phyloP scores from a whole-genome alignment of 2,888 invertebrate species.

The Cryptophagus acutangulus region DNA sequence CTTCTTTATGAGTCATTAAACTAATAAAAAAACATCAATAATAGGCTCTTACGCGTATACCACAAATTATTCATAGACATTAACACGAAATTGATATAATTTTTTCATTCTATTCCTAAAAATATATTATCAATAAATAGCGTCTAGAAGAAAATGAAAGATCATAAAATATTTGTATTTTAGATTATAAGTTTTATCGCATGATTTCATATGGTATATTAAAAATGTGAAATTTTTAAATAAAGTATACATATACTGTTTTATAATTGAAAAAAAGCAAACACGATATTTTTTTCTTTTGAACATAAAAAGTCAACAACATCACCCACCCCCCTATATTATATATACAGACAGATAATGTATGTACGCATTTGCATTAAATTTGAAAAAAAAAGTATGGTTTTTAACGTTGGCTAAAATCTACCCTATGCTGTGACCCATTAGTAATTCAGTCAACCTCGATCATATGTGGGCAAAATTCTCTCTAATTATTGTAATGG shows the following conservation, averaged over 20 bases:
- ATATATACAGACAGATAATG: constrained; percentile 22
- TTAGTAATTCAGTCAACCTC: constrained; percentile 44
- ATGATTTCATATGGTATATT: too few relatives aligned
- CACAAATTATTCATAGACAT: too few relatives aligned
- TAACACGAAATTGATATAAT: too few relatives aligned
- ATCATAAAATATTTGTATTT: too few relatives aligned
- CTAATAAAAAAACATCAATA: too few relatives aligned
- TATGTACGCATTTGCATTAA: constrained; percentile 20
- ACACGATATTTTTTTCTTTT: constrained; percentile 18
- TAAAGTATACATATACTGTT: constrained; percentile 16
- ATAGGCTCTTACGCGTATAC: too few relatives aligned
- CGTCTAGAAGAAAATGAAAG: too few relatives aligned
- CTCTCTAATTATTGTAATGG: constrained; percentile 45
- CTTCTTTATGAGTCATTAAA: too few relatives aligned
- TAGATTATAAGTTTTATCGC: too few relatives aligned
- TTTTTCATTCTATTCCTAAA: too few relatives aligned
- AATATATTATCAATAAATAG: too few relatives aligned
- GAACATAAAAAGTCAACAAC: constrained; percentile 17
- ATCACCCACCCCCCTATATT: constrained; percentile 15
- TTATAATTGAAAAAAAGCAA: constrained; percentile 22
- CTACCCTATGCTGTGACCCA: constrained; percentile 38
- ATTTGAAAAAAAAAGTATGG: constrained; percentile 21
- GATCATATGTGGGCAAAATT: constrained; percentile 42
- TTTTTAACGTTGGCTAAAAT: constrained; percentile 36
- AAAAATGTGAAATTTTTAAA: too few relatives aligned